Evolutionary conservation across 2,113 vertebrate genomes (phyloP).

Genomic region (Prochilodus magdalenae): DNA sequence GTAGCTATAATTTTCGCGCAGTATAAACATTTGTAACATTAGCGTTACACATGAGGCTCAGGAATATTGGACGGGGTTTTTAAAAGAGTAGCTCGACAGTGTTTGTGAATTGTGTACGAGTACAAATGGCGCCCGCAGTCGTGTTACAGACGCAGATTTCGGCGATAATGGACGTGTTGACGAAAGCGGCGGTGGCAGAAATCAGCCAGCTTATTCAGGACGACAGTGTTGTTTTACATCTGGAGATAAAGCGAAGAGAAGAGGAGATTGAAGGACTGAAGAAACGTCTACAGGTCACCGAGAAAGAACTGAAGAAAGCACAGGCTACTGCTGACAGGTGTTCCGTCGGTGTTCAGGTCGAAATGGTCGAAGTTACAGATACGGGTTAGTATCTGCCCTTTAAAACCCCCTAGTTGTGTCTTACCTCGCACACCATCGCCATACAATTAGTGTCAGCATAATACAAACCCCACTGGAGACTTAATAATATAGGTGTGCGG

Average conservation of each 20-base stretch:
- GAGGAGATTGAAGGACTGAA: constrained; percentile 52
- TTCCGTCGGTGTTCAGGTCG: constrained; percentile 29
- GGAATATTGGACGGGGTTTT: background rate
- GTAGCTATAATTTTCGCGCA: background rate
- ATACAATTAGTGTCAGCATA: too few species aligned
- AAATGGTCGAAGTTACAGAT: constrained; percentile 13
- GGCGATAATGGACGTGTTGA: constrained; percentile 55
- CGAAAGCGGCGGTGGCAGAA: constrained; percentile 55
- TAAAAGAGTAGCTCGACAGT: background rate
- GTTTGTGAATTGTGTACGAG: background rate
- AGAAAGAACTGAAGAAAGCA: constrained; percentile 34
- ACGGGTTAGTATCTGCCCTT: background rate
- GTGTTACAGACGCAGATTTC: constrained; percentile 48
- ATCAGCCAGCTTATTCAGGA: constrained; percentile 55
- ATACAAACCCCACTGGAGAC: too few species aligned
- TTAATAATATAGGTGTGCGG: too few species aligned
- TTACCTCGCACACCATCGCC: background rate
- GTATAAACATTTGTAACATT: background rate
- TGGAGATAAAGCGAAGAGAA: constrained; percentile 41
- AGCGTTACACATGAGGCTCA: background rate
- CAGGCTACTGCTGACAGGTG: background rate
- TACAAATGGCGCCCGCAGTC: constrained; percentile 14
- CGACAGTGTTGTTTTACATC: constrained; percentile 38
- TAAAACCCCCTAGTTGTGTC: too few species aligned
- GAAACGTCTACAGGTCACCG: constrained; percentile 41